phyloP scores from a whole-genome alignment of 2,113 vertebrate species.

The Melanostigma gelatinosum region DNA sequence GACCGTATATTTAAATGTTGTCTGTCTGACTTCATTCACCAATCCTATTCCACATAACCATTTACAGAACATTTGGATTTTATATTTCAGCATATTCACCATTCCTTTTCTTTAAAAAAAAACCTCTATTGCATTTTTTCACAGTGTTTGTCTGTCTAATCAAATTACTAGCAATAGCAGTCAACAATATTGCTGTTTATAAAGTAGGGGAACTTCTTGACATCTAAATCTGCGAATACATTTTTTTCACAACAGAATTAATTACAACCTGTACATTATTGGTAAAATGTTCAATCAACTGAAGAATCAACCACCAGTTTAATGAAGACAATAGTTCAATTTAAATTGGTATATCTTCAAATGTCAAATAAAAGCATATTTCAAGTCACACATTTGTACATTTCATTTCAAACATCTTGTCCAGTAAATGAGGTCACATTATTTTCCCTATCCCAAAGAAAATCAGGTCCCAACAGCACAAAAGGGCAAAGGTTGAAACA shows the following conservation, averaged over 20 bases:
- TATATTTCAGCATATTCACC: not conserved
- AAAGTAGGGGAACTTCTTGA: not conserved
- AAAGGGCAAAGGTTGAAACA: not conserved
- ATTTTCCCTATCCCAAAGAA: too few species aligned
- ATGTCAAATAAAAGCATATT: constrained; percentile 8
- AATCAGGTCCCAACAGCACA: not conserved
- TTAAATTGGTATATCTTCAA: not conserved
- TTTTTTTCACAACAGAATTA: not conserved
- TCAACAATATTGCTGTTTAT: not conserved
- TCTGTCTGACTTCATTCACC: not conserved
- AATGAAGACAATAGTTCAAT: not conserved
- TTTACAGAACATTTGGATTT: not conserved
- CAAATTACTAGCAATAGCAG: not conserved
- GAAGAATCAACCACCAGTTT: not conserved
- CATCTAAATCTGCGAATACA: not conserved
- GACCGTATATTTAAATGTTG: not conserved
- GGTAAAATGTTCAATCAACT: not conserved
- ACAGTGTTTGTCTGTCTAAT: not conserved
- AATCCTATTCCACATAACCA: not conserved
- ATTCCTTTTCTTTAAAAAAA: too few species aligned
- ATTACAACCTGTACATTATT: fast-evolving
- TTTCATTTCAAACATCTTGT: not conserved
- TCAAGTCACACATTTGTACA: constrained; percentile 4
- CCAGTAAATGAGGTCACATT: not conserved
- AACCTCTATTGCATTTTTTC: not conserved